phyloP scores from a whole-genome alignment of 2,113 vertebrate species.

The Indicator maculatus region DNA sequence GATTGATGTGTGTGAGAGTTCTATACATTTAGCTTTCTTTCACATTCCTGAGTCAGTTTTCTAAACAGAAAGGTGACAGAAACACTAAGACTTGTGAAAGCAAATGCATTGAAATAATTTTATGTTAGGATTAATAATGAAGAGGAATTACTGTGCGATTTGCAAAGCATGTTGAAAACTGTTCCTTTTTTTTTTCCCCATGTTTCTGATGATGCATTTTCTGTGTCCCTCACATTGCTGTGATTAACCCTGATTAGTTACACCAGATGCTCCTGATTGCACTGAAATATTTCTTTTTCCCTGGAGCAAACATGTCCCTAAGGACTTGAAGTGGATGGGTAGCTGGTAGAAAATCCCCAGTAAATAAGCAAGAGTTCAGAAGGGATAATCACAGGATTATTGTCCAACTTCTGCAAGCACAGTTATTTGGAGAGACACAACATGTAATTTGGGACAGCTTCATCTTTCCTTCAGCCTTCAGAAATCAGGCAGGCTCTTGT shows the following conservation, averaged over 20 bases:
- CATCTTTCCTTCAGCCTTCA: constrained; percentile 11
- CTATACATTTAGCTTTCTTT: constrained; percentile 48
- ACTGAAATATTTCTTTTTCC: constrained; percentile 78
- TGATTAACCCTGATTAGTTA: constrained; percentile 77
- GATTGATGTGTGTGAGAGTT: constrained; percentile 45
- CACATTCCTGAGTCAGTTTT: constrained; percentile 48
- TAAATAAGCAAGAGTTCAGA: constrained; percentile 68
- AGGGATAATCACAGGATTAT: constrained; percentile 58
- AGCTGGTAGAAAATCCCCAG: constrained; percentile 63
- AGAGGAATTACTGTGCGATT: constrained; percentile 62
- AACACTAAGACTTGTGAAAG: constrained; percentile 48
- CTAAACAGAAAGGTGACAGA: constrained; percentile 35
- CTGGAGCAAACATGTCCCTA: constrained; percentile 75
- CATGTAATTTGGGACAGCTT: constrained; percentile 48
- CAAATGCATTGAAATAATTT: constrained; percentile 59
- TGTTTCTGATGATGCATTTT: constrained; percentile 64
- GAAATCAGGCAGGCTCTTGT: constrained; percentile 33
- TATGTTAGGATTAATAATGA: constrained; percentile 61
- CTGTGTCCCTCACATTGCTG: constrained; percentile 71
- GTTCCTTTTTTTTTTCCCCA: constrained; percentile 51
- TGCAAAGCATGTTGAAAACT: constrained; percentile 74
- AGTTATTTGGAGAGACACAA: constrained; percentile 38
- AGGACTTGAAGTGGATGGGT: constrained; percentile 71
- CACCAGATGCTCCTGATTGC: constrained; percentile 76
- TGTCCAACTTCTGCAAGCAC: constrained; percentile 57